These are phyloP conservation scores for Pyrochroa serraticornis DNA, from an alignment of 2,888 invertebrate species.

Conservation along the genomic window DNA sequence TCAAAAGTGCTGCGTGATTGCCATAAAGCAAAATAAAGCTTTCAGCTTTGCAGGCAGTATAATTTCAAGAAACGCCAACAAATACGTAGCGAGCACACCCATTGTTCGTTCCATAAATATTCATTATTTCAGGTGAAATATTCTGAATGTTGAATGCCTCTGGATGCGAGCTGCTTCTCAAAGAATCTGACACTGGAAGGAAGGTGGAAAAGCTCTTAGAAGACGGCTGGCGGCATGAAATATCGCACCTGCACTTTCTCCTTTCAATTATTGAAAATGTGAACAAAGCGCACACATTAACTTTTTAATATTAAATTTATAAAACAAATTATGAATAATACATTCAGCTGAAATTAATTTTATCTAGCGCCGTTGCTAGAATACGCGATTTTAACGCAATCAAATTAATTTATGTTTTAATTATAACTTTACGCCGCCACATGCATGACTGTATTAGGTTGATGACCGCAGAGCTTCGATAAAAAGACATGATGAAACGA, in stretches of 20 bases:
- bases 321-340: slow-evolving; percentile 7
- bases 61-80: slow-evolving; percentile 25
- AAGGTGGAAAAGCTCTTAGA: slow-evolving; percentile 14
- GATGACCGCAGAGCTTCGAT: neutral
- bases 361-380: neutral
- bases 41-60: slow-evolving; percentile 15
- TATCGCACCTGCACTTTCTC: slow-evolving; percentile 7
- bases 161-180: slow-evolving; percentile 9
- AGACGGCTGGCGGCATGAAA: neutral
- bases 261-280: slow-evolving; percentile 21
- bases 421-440: neutral
- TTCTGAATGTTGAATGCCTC: slow-evolving; percentile 8
- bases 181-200: slow-evolving; percentile 14
- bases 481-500: neutral
- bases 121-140: slow-evolving; percentile 28
- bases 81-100: slow-evolving; percentile 18
- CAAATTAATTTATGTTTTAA: slow-evolving; percentile 5
- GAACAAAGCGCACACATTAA: slow-evolving; percentile 12
- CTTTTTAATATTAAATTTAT: slow-evolving; percentile 12
- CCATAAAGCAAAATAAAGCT: slow-evolving; percentile 23
- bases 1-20: slow-evolving; percentile 21
- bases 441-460: neutral
- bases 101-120: slow-evolving; percentile 32
- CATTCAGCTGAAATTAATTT: neutral
- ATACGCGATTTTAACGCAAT: neutral